A percentile compares a stretch with the other conserved stretches of the same genome.
phyloP scores from a whole-genome alignment of 1,140 invertebrate genomes.

The Chelonus insularis region DNA sequence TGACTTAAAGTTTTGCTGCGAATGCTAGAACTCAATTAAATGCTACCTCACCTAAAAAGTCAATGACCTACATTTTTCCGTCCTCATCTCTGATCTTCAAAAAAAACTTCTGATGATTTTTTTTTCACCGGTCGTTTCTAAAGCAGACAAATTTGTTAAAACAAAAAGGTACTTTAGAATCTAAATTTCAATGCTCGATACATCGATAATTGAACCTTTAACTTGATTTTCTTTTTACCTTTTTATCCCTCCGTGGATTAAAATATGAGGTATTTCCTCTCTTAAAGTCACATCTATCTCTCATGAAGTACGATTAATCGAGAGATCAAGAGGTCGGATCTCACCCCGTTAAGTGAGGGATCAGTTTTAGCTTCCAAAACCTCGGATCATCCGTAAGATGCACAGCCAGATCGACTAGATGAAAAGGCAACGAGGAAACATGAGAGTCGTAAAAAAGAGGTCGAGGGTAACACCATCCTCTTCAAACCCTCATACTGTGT shows the following conservation, averaged over 20 bases:
- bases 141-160: no score
- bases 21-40: no score
- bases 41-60: no score
- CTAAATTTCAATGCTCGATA: no score
- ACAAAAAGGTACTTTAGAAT: no score
- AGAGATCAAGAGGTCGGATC: slow-evolving; percentile 7
- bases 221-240: slow-evolving; percentile 46
- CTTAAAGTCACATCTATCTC: slow-evolving; percentile 1
- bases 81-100: no score
- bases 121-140: no score
- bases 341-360: neutral
- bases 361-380: neutral
- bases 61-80: no score
- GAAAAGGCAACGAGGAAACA: neutral
- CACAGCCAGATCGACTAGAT: slow-evolving; percentile 6
- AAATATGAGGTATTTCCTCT: slow-evolving; percentile 15
- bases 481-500: neutral
- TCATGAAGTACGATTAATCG: slow-evolving; percentile 16
- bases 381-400: slow-evolving; percentile 5
- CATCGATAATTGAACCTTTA: slow-evolving; percentile 38
- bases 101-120: no score
- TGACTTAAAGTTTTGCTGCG: no score
- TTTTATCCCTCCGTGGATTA: slow-evolving; percentile 21
- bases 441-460: slow-evolving; percentile 7
- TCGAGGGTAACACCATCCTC: neutral